A percentile compares a stretch with the other conserved stretches of the same genome.
Conservation (phyloP, 2,113 vertebrate species). For the Elephantulus edwardii region DNA sequence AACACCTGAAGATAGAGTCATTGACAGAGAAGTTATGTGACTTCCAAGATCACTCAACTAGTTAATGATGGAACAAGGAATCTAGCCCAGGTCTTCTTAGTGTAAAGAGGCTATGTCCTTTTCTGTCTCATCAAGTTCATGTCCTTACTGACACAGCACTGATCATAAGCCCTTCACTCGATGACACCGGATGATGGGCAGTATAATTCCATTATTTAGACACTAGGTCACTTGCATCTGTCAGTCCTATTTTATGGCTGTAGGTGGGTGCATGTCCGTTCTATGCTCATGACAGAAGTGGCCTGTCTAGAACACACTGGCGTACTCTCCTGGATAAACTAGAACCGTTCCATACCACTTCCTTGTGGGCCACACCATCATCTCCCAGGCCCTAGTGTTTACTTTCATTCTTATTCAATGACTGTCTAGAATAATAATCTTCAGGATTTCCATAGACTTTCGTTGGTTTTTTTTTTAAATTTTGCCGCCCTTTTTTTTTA, state of each 20-base stretch:
- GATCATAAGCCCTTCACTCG: no score
- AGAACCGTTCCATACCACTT: not conserved
- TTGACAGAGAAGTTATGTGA: not conserved
- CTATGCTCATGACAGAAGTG: not conserved
- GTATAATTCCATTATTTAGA: not conserved
- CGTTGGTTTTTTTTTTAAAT: not conserved
- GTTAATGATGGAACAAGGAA: not conserved
- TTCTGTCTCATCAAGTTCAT: not conserved
- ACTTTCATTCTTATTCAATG: not conserved
- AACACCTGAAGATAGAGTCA: not conserved
- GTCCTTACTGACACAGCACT: not conserved
- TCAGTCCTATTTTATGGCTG: not conserved
- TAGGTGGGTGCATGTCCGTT: not conserved
- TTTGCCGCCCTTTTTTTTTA: no score
- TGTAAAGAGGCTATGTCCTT: not conserved
- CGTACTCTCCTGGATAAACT: not conserved
- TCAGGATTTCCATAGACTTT: not conserved
- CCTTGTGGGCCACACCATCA: not conserved
- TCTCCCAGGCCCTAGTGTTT: not conserved
- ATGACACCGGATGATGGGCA: no score
- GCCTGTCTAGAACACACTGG: not conserved
- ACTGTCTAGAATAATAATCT: conserved; percentile 24
- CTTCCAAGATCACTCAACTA: not conserved
- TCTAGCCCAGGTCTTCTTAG: not conserved
- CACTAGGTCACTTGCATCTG: not conserved